Base-by-base conservation (phyloP, 2,113 vertebrate genomes). In the Hepsetus odoe region DNA sequence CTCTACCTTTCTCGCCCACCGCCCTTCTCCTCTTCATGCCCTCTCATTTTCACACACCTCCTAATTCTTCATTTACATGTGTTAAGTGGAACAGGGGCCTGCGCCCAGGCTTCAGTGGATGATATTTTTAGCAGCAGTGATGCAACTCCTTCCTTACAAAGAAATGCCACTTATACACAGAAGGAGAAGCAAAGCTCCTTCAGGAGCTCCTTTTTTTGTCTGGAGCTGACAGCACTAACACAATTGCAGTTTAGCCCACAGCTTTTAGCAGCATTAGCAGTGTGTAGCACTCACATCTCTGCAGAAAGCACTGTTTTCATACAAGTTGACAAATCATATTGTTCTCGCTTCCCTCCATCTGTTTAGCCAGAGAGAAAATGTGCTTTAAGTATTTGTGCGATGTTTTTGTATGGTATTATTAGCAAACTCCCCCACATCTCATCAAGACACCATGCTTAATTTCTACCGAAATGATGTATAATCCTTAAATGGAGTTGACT, bases 41-140 rank as follows among this genome's bases (percentile, higher is more conserved):
- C 73, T 24, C 30, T 40, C 32, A 55, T 7, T 46, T 38, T 66
- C 59, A 35, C 26, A 59, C 40, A 72, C 72, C 69, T 69, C 64
- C 40, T 70, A 59, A 77, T 82, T 74, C 13, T 72, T 68, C 56
- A 51, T 80, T 79, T 59, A 46, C 13, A 58, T 0, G 4, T 72
- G n/a, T 38, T 44, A 64, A 75, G 46, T 67, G 68, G 44, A 76
- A 71, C 62, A 70, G 44, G 26, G 32, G 16, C 20, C 61, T 72
- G 56, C 38, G 28, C 44, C 44, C 44, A 53, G 35, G 75, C 42
- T 76, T 59, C 30, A 76, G 49, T 30, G 30, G 59, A 14, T 32
- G 35, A 18, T 77, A 69, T 83, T 72, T 80, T 79, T 76, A 76
- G 69, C 20, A 55, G 49, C 77, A 58, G 33, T 66, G 67, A 67